A percentile compares a stretch with the other conserved stretches of the same genome.
Evolutionary conservation across 2,113 vertebrate species (phyloP).

Genomic region (Psittacula cyanocephala): DNA sequence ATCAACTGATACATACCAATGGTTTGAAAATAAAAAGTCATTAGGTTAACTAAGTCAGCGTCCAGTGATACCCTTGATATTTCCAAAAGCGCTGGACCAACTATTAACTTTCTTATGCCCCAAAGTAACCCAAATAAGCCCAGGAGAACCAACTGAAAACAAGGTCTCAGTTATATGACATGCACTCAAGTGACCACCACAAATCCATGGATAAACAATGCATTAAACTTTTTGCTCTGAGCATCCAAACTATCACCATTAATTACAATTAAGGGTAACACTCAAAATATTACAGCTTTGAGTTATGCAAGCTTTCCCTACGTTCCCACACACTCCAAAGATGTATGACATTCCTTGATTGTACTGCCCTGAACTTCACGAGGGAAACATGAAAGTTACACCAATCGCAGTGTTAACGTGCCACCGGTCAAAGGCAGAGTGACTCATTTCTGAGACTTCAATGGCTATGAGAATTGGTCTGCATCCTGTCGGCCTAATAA

Average conservation of each 20-base stretch:
- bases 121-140: neutral
- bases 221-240: neutral
- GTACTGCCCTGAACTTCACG: neutral
- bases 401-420: neutral
- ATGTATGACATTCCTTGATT: neutral
- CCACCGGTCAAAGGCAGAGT: neutral
- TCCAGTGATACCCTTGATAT: neutral
- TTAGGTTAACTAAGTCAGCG: slow-evolving; percentile 30
- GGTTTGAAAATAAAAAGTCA: neutral
- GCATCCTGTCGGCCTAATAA: slow-evolving; percentile 14
- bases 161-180: neutral
- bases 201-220: neutral
- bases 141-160: neutral
- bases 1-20: slow-evolving; percentile 33
- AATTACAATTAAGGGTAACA: neutral
- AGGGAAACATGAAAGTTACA: neutral
- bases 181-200: neutral
- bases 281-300: neutral
- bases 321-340: neutral
- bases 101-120: neutral
- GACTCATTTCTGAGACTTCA: slow-evolving; percentile 9
- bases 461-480: neutral
- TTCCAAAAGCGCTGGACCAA: neutral
- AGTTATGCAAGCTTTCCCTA: neutral
- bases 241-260: neutral